Evolutionary conservation across 92 coral and sea anemone species (phyloP).

Genomic region (Anthopleura xanthogrammica): DNA sequence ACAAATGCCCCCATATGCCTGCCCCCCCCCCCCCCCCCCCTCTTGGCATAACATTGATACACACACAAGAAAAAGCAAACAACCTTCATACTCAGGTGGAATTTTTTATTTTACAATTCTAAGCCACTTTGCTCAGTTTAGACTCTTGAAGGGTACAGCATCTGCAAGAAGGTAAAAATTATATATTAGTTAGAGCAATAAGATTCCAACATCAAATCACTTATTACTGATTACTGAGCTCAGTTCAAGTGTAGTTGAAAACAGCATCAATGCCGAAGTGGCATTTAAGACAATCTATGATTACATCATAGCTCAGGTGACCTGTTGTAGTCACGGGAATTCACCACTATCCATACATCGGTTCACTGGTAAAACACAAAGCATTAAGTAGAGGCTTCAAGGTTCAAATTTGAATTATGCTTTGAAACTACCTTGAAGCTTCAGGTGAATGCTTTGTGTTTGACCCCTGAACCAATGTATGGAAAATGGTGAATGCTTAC

Average conservation of each 20-base stretch:
- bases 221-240: constrained; percentile 52
- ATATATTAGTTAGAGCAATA: background rate
- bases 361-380: too few relatives aligned
- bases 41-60: too few relatives aligned
- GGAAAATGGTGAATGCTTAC: background rate
- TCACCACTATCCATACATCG: too few relatives aligned
- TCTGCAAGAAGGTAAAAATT: constrained; percentile 50
- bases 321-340: background rate
- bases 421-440: too few relatives aligned
- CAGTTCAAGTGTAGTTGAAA: constrained; percentile 86
- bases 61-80: background rate
- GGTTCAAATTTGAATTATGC: too few relatives aligned
- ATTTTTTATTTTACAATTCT: constrained; percentile 47
- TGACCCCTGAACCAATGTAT: too few relatives aligned
- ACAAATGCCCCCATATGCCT: too few relatives aligned
- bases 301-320: constrained; percentile 80
- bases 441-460: too few relatives aligned
- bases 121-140: constrained; percentile 44
- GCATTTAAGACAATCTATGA: constrained; percentile 39
- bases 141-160: constrained; percentile 97
- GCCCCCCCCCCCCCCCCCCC: too few relatives aligned
- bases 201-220: background rate
- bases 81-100: background rate
- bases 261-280: constrained; percentile 56
- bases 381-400: too few relatives aligned